These are phyloP conservation scores for Drosophila fulvimacula DNA, from an alignment of 2,888 invertebrate species.

Conservation along the genomic window DNA sequence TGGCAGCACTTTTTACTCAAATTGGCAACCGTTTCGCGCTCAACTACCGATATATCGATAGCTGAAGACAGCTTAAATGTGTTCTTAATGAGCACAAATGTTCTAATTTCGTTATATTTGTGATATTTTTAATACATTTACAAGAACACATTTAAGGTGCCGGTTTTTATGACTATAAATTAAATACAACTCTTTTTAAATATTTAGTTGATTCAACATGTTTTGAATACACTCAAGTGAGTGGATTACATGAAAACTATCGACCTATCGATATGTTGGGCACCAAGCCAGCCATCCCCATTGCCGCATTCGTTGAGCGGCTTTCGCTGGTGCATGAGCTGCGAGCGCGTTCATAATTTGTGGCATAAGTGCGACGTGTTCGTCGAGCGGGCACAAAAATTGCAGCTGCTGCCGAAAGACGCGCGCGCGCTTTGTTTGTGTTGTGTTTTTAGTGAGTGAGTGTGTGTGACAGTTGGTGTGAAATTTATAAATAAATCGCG, in stretches of 20 bases:
- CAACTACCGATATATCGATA: conserved; percentile 8
- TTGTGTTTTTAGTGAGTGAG: conserved; percentile 28
- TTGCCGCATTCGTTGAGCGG: conserved; percentile 72
- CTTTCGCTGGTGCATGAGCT: conserved; percentile 75
- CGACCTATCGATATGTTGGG: conserved; percentile 24
- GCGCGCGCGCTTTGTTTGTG: conserved; percentile 65
- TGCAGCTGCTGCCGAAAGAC: conserved; percentile 62
- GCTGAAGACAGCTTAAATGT: accelerated
- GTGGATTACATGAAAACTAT: conserved; percentile 1
- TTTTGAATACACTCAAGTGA: conserved; percentile 3
- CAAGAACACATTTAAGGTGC: no score
- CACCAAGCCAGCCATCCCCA: conserved; percentile 33
- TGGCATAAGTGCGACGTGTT: conserved; percentile 1
- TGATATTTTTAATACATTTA: neutral
- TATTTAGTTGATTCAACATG: neutral
- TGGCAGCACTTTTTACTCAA: conserved; percentile 47
- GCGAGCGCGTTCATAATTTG: conserved; percentile 38
- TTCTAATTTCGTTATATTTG: neutral
- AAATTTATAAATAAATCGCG: conserved; percentile 62
- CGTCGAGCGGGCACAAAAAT: conserved; percentile 46
- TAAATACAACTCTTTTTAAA: no score
- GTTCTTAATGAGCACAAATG: neutral
- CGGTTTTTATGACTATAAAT: no score
- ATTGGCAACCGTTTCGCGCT: conserved; percentile 8
- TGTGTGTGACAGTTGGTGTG: conserved; percentile 43